A percentile compares a stretch with the other conserved stretches of the same genome.
These are phyloP conservation scores for Plestiodon gilberti DNA, from an alignment of 2,113 vertebrate genomes.

Conservation along the genomic window DNA sequence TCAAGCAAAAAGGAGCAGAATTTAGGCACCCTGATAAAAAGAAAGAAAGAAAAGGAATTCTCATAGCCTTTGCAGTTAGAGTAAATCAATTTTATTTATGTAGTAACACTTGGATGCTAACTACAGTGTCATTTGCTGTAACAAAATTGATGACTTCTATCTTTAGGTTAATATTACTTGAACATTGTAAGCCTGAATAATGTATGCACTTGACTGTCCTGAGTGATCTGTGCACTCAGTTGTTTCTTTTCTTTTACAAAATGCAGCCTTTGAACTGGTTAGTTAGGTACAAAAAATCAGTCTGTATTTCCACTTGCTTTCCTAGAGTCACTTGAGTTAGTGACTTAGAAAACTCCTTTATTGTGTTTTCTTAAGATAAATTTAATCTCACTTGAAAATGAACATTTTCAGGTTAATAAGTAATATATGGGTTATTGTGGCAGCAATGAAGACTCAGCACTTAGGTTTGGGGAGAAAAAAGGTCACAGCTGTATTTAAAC, in stretches of 20 bases:
- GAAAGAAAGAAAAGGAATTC: slow-evolving; percentile 18
- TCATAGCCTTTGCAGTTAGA: slow-evolving; percentile 60
- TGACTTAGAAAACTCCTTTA: background rate
- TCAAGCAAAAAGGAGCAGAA: slow-evolving; percentile 70
- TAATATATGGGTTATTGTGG: background rate
- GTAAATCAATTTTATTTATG: slow-evolving; percentile 78
- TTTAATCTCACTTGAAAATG: background rate
- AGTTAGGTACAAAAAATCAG: background rate
- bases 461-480: no score
- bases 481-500: no score
- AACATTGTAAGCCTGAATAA: slow-evolving; percentile 72
- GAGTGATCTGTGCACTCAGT: slow-evolving; percentile 16
- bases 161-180: slow-evolving; percentile 69
- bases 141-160: slow-evolving; percentile 62
- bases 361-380: background rate
- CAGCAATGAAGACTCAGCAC: no score
- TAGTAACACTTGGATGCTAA: slow-evolving; percentile 73
- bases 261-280: background rate
- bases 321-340: background rate
- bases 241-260: slow-evolving; percentile 40
- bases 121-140: slow-evolving; percentile 54
- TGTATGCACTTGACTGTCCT: slow-evolving; percentile 62
- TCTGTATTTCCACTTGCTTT: background rate
- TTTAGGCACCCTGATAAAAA: slow-evolving; percentile 69
- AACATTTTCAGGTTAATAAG: no score